Percentiles rank a stretch among this genome's conserved stretches.
phyloP scores from a whole-genome alignment of 2,888 invertebrate genomes.

The Minunthozetes semirufus region DNA sequence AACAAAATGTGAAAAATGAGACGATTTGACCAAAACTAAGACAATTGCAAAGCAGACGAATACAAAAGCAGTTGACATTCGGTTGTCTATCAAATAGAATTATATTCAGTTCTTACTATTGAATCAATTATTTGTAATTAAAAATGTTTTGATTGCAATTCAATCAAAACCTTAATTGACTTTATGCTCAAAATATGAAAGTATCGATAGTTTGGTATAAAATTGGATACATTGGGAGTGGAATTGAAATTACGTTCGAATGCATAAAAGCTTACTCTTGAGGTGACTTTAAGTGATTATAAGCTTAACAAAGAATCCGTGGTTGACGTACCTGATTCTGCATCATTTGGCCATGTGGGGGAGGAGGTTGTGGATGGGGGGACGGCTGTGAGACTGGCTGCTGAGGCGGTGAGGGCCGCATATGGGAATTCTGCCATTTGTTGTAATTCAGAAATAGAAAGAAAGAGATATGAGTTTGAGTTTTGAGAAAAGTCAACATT shows the following conservation, averaged over 20 bases:
- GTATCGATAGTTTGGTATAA: background rate
- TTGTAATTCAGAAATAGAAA: slow-evolving; percentile 16
- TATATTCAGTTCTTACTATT: no score
- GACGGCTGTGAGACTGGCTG: slow-evolving; percentile 81
- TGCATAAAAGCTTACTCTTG: slow-evolving; percentile 3
- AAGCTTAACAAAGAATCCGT: background rate
- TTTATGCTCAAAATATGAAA: background rate
- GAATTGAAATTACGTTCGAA: background rate
- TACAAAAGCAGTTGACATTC: no score
- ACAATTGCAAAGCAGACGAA: no score
- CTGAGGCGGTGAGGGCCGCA: slow-evolving; percentile 54
- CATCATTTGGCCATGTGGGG: slow-evolving; percentile 74
- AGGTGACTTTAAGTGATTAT: background rate
- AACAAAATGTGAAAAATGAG: no score
- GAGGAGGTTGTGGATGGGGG: slow-evolving; percentile 66
- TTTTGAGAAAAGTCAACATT: background rate
- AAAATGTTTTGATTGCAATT: no score
- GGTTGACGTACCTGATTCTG: slow-evolving; percentile 58
- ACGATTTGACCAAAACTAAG: no score
- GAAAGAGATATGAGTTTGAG: background rate
- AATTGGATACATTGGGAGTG: background rate
- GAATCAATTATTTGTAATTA: no score
- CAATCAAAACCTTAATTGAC: no score
- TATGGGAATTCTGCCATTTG: slow-evolving; percentile 49
- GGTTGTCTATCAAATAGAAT: no score